These are phyloP conservation scores for Morpho helenor DNA, from an alignment of 2,888 invertebrate species.

Conservation along the genomic window DNA sequence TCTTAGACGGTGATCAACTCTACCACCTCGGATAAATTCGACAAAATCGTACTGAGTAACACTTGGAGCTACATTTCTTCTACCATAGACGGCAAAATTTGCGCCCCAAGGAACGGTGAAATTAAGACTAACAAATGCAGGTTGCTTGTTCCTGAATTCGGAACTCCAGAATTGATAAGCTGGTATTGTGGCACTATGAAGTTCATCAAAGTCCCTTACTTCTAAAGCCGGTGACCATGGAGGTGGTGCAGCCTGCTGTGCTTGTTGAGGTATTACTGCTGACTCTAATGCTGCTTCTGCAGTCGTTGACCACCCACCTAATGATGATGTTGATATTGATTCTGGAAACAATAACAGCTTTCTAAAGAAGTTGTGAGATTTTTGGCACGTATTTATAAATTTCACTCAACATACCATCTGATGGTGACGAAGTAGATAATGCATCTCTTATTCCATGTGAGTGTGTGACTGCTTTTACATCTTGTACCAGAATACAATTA, in stretches of 20 bases:
- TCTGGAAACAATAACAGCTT: slow-evolving; percentile 68
- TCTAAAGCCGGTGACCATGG: slow-evolving; percentile 89
- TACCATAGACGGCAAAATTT: slow-evolving; percentile 96
- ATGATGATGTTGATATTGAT: slow-evolving; percentile 79
- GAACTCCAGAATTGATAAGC: slow-evolving; percentile 97
- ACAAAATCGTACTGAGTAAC: slow-evolving; percentile 98
- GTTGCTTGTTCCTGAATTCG: slow-evolving; percentile 94
- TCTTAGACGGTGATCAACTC: slow-evolving; percentile 87
- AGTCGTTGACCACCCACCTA: slow-evolving; percentile 70
- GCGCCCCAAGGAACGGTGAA: slow-evolving; percentile 95
- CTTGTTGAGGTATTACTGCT: slow-evolving; percentile 81
- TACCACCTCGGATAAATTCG: slow-evolving; percentile 93
- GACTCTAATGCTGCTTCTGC: slow-evolving; percentile 77
- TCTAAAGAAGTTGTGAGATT: slow-evolving; percentile 12
- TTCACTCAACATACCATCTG: slow-evolving; percentile 51
- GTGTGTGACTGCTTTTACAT: slow-evolving; percentile 91
- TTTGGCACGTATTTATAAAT: background rate
- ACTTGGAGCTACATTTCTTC: slow-evolving; percentile 96
- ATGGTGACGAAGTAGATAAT: slow-evolving; percentile 71
- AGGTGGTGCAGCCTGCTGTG: slow-evolving; percentile 87
- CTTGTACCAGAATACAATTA: slow-evolving; percentile 94
- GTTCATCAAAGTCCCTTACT: slow-evolving; percentile 90
- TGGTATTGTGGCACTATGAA: slow-evolving; percentile 90
- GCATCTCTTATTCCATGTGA: slow-evolving; percentile 91
- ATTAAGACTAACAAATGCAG: slow-evolving; percentile 92